Evolutionary conservation across 2,797 vertebrate genomes (phyloP), one percentile per base, ranked within the genome.

Genomic region (Ctenochaetus hawaiiensis): DNA sequence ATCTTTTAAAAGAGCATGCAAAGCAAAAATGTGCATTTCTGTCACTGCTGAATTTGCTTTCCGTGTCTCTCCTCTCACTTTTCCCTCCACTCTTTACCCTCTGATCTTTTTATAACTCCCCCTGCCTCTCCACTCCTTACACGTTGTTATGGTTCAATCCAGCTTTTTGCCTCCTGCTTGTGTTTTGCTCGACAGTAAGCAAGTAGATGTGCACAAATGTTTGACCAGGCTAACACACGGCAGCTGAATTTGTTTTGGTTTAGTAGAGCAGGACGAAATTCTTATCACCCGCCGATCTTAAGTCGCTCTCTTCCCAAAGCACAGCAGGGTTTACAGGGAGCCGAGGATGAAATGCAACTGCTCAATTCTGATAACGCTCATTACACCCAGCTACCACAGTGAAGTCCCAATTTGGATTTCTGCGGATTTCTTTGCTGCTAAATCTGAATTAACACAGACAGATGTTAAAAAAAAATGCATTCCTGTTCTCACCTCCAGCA

Each of bases 401-500:
- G n/a, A 30, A 69, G 58, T 80, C 30, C n/a, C 61, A 66, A 41
- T 81, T 68, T 77, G 57, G 56, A 81, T 76, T 72, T 78, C 60
- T 67, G 53, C 10, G 44, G n/a, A 73, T 67, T 59, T 75, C 13
- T 37, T 30, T 34, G 11, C 2, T 17, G 56, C 16, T 53, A 45
- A 83, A 75, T 66, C 58, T 45, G 11, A 18, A 20, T 37, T 37
- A 52, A 49, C 58, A 44, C 26, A 17, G 20, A 48, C 41, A 67
- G 5, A 11, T 23, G 59, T n/a, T 30, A 12, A 71, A 63, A 12
- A 71, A 63, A 75, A 17, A 30, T 73, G 7, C 26, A 4, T 8
- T 30, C 45, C 8, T 84, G 84, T 79, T 96, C 97, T 97, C 89
- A 99, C 98, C 98, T 99, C 98, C 88, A 99, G 92, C 37, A 99